Evolutionary conservation across 2,113 vertebrate genomes (phyloP).

Genomic region (Gorsachius goisagi): DNA sequence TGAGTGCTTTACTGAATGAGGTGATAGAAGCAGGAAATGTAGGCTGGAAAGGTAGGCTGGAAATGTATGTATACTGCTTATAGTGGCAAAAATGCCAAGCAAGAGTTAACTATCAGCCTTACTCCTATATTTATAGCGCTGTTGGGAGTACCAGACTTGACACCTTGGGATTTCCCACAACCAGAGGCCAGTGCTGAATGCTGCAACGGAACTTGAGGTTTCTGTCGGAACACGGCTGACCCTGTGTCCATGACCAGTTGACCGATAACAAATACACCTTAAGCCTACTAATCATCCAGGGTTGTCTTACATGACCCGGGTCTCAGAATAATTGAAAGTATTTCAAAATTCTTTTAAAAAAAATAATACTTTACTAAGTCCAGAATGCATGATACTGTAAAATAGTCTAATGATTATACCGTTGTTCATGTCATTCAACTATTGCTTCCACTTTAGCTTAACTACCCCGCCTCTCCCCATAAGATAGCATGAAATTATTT

Average conservation of each 20-base stretch:
- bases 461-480: not conserved
- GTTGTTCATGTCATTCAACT: not conserved
- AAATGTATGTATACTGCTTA: not conserved
- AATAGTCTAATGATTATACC: not conserved
- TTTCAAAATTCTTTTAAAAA: not conserved
- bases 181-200: not conserved
- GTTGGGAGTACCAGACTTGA: not conserved
- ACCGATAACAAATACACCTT: not conserved
- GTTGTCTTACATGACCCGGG: not conserved
- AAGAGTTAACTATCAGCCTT: not conserved
- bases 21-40: not conserved
- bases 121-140: not conserved
- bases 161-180: not conserved
- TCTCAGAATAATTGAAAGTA: not conserved
- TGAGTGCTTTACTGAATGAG: not conserved
- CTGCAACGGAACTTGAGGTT: not conserved
- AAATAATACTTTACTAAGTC: not conserved
- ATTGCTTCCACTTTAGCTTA: not conserved
- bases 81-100: not conserved
- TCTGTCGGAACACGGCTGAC: not conserved
- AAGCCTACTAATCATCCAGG: not conserved
- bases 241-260: rapidly evolving
- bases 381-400: not conserved
- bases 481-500: not conserved
- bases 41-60: not conserved